Evolutionary conservation across 2,888 invertebrate species (phyloP).

Genomic region (Pollenia griseotomentosa): DNA sequence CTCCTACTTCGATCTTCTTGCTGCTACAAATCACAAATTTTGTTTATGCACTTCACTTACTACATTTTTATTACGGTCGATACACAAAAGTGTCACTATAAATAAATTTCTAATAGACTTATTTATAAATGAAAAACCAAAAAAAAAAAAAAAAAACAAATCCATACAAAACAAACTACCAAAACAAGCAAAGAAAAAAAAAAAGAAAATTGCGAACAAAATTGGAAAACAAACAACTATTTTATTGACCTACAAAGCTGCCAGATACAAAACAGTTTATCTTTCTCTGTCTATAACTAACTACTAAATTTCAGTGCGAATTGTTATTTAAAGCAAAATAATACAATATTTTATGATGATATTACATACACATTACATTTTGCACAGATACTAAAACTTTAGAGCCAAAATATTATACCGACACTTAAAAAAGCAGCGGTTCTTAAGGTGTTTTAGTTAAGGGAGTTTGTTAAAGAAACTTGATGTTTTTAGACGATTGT

Average conservation of each 20-base stretch:
- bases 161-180: not conserved
- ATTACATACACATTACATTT: constrained; percentile 6
- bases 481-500: too few relatives aligned
- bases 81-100: constrained; percentile 12
- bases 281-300: constrained; percentile 21
- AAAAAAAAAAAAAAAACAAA: constrained; percentile 1
- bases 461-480: too few relatives aligned
- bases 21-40: not conserved
- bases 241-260: constrained; percentile 54
- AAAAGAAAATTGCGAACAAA: not conserved
- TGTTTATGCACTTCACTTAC: not conserved
- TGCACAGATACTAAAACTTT: not conserved
- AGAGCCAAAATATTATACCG: not conserved
- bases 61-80: not conserved
- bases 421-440: too few relatives aligned
- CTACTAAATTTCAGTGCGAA: constrained; percentile 37
- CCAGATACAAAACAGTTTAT: constrained; percentile 34
- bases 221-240: constrained; percentile 24
- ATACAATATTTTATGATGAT: constrained; percentile 20
- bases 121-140: constrained; percentile 20
- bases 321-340: constrained; percentile 49
- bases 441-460: too few relatives aligned
- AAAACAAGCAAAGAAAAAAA: not conserved
- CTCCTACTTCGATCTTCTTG: too few relatives aligned
- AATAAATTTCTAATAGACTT: constrained; percentile 39